Percentiles rank a stretch among this genome's conserved stretches.
Conservation (phyloP, 2,888 invertebrate genomes). For the Charanyca ferruginea region DNA sequence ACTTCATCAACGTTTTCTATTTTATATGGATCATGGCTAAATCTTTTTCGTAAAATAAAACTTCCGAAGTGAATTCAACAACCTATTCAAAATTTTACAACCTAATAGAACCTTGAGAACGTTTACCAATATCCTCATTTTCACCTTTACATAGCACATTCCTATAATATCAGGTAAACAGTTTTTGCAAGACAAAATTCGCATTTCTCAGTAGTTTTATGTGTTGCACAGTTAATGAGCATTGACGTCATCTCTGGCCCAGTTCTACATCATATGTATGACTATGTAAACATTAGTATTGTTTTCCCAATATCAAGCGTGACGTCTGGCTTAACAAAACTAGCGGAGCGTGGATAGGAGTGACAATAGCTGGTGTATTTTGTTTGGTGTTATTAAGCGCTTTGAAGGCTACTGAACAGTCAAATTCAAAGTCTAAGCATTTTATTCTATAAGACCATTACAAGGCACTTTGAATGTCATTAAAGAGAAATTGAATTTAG, state of each 20-base stretch:
- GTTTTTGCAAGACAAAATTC: slow-evolving; percentile 34
- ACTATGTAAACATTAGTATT: slow-evolving; percentile 52
- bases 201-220: slow-evolving; percentile 40
- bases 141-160: neutral
- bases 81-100: too few relatives aligned
- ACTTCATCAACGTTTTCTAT: too few relatives aligned
- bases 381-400: slow-evolving; percentile 39
- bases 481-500: too few relatives aligned
- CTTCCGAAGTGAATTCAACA: too few relatives aligned
- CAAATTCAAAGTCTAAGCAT: too few relatives aligned
- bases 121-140: neutral
- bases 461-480: too few relatives aligned
- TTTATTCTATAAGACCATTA: too few relatives aligned
- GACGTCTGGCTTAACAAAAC: slow-evolving; percentile 56
- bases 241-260: slow-evolving; percentile 66
- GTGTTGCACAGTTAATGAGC: slow-evolving; percentile 40
- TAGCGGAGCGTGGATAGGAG: slow-evolving; percentile 33
- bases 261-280: slow-evolving; percentile 51
- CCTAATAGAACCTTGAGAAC: too few relatives aligned
- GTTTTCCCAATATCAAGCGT: slow-evolving; percentile 54
- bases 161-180: slow-evolving; percentile 1
- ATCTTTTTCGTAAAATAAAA: neutral
- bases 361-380: slow-evolving; percentile 49
- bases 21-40: neutral
- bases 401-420: too few relatives aligned